Conservation (phyloP, 2,797 vertebrate genomes). For the Anas flavirostris region DNA sequence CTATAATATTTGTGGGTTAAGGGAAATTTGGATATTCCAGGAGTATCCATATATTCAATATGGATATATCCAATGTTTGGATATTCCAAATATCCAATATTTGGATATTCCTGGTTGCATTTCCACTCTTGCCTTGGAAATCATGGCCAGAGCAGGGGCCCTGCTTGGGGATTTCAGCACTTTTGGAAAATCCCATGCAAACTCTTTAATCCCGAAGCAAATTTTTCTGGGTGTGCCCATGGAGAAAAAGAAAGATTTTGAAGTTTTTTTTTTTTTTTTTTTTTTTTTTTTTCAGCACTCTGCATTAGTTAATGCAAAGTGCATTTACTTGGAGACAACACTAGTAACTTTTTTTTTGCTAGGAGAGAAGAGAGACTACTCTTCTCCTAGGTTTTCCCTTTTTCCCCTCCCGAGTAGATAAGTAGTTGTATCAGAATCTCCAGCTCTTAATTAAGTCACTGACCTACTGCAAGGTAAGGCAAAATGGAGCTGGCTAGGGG, state of each 20-base stretch:
- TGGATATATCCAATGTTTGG: no score
- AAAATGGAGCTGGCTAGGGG: neutral
- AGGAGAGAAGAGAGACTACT: neutral
- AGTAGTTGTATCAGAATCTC: neutral
- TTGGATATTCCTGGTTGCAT: neutral
- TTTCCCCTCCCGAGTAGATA: neutral
- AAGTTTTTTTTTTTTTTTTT: neutral
- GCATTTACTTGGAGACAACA: neutral
- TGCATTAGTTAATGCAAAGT: neutral
- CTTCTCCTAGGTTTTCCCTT: neutral
- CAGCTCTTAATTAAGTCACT: neutral
- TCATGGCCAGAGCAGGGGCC: rapidly evolving
- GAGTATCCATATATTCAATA: no score
- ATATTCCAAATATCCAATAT: neutral
- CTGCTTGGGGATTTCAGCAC: no score
- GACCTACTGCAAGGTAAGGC: neutral
- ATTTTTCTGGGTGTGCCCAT: rapidly evolving
- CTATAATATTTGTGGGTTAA: neutral
- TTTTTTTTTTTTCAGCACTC: neutral
- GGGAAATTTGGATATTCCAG: rapidly evolving
- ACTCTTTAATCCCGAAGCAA: neutral
- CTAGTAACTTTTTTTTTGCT: neutral
- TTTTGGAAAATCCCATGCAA: neutral
- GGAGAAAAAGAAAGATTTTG: rapidly evolving
- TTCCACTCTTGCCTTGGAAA: neutral